A percentile compares a stretch with the other conserved stretches of the same genome.
Conservation (phyloP, 2,888 invertebrate species). For the Glyphotaelius pellucidus region DNA sequence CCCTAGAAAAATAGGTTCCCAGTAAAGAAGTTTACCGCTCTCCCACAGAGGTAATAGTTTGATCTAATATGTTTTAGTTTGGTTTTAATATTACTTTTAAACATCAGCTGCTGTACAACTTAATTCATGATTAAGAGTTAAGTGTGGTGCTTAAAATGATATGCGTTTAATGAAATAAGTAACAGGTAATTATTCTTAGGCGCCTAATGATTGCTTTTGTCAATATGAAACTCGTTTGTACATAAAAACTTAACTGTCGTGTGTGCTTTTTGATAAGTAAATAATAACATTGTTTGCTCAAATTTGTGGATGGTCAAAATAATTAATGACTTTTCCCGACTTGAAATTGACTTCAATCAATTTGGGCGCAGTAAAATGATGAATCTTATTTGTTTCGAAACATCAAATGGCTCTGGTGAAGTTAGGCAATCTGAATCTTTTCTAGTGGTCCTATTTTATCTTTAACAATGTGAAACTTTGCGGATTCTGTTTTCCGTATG, state of each 20-base stretch:
- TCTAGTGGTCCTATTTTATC: constrained; percentile 27
- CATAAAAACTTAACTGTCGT: not conserved
- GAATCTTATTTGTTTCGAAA: not conserved
- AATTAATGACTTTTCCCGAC: not conserved
- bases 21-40: no score
- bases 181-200: constrained; percentile 10
- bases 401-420: not conserved
- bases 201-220: constrained; percentile 33
- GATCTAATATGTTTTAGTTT: no score
- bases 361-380: not conserved
- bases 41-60: no score
- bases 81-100: no score
- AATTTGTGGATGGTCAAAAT: not conserved
- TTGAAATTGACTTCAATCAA: not conserved
- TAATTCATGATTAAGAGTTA: not conserved
- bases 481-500: not conserved
- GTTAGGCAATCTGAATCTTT: not conserved
- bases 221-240: constrained; percentile 41
- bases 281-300: not conserved
- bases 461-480: constrained; percentile 25
- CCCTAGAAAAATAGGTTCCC: no score
- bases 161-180: constrained; percentile 5
- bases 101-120: no score
- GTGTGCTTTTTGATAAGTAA: constrained; percentile 14
- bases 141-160: not conserved